Base-by-base conservation (phyloP, 2,113 vertebrate species). In the Heloderma charlesbogerti region DNA sequence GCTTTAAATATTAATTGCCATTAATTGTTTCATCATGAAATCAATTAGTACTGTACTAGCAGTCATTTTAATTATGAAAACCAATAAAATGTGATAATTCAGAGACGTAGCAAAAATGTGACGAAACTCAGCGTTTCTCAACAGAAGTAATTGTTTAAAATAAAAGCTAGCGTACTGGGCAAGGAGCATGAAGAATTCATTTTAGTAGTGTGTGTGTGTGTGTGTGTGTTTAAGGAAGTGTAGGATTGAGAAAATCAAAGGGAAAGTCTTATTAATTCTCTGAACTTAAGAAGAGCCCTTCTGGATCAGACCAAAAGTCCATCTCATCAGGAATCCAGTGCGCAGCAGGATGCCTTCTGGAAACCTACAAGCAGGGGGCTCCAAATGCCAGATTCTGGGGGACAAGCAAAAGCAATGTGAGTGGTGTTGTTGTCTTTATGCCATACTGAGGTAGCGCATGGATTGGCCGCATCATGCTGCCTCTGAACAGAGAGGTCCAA, bases 1-100 rank as follows among this genome's bases (percentile, higher is more conserved):
- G 92, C 63, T 89, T 84, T 1, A 88, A 94, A 92, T 96, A 91
- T 95, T 97, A 97, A 96, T 96, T 94, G 81, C 27, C 95, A 92
- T 96, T 96, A 97, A 95, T 96, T 97, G 93, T 95, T 96, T 96
- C 96, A 97, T 97, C 94, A 94, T 81, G 95, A 94, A 95, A 96
- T 97, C 96, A 95, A 93, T 97, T 97, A 95, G 89, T 94, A 94
- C 95, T 95, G 66, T 96, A 93, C 92, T 94, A 84, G 91, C 74
- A 96, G 86, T 93, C 22, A 90, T 90, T 96, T 97, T 96, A 96
- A 97, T 97, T 96, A 96, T 94, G 91, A 60, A 37, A 93, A 75
- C 95, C 22, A 1, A 96, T 97, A 97, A 96, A 95, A 96, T 95
- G 82, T 84, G 83, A 96, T 95, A 93, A 96, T 92, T 45, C 87